Evolutionary conservation across 2,888 invertebrate genomes (phyloP).

Genomic region (Zygothrica quintamaculata): DNA sequence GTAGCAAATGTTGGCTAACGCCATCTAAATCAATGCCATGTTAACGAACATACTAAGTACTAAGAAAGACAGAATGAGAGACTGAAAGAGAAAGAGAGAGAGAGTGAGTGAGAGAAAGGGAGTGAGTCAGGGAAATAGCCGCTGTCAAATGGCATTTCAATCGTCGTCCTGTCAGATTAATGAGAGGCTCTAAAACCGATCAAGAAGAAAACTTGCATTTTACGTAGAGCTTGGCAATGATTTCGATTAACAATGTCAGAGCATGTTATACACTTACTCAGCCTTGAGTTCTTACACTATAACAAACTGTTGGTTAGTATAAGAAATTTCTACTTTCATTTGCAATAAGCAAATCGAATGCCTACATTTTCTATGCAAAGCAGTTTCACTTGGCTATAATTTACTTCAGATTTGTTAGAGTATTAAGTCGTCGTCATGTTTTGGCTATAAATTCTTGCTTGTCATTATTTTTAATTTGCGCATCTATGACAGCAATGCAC

Average conservation of each 20-base stretch:
- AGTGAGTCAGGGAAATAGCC: conserved; percentile 10
- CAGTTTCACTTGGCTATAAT: too few relatives aligned
- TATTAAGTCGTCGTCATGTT: conserved; percentile 5
- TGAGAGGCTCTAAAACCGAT: conserved; percentile 12
- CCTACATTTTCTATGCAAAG: too few relatives aligned
- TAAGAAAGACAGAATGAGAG: too few relatives aligned
- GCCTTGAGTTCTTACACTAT: conserved; percentile 9
- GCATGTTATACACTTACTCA: not conserved
- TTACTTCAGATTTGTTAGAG: not conserved
- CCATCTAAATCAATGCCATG: conserved; percentile 41
- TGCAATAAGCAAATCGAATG: too few relatives aligned
- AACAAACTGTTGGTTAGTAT: conserved; percentile 1
- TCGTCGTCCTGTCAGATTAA: conserved; percentile 60
- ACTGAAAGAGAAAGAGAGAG: too few relatives aligned
- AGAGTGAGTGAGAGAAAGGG: too few relatives aligned
- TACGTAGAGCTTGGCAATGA: too few relatives aligned
- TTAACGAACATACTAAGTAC: conserved; percentile 6
- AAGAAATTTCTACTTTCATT: too few relatives aligned
- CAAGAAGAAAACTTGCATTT: too few relatives aligned
- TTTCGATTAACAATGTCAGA: conserved; percentile 22
- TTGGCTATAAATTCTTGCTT: conserved; percentile 14
- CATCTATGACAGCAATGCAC: conserved; percentile 62
- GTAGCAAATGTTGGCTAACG: conserved; percentile 9
- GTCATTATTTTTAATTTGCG: conserved; percentile 71
- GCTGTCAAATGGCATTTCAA: conserved; percentile 52